Evolutionary conservation across 2,888 invertebrate genomes (phyloP).

Genomic region (Altica lythri): DNA sequence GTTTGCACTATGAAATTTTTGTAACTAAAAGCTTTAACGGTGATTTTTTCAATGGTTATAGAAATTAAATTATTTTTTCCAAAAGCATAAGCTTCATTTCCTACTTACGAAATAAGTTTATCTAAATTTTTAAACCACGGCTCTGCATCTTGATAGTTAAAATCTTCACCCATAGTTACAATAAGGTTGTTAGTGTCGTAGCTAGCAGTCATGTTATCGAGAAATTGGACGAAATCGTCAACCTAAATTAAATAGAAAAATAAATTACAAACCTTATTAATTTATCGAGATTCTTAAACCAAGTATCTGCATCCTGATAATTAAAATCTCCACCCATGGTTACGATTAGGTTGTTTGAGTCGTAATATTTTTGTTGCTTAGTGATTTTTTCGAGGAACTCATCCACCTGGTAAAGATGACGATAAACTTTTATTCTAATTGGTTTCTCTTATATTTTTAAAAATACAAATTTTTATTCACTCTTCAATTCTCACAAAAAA

Average conservation of each 20-base stretch:
- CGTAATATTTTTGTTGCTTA: conserved; percentile 55
- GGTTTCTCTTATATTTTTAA: too few species aligned
- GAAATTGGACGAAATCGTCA: conserved; percentile 62
- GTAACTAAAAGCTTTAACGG: too few species aligned
- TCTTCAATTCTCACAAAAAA: too few species aligned
- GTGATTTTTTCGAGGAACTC: conserved; percentile 57
- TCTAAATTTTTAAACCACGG: conserved; percentile 88
- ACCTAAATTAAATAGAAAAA: conserved; percentile 57
- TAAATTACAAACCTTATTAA: conserved; percentile 62
- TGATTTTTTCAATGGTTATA: too few species aligned
- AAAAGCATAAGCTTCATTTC: too few species aligned
- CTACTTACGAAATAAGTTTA: conserved; percentile 75
- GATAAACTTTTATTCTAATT: too few species aligned
- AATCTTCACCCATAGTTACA: conserved; percentile 92
- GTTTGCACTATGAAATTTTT: too few species aligned
- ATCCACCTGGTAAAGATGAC: conserved; percentile 58
- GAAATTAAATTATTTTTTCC: too few species aligned
- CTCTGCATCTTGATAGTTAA: conserved; percentile 77
- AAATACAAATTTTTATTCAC: too few species aligned
- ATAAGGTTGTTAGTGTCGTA: conserved; percentile 77
- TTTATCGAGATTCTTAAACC: conserved; percentile 86
- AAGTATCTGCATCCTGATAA: conserved; percentile 74
- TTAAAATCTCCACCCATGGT: conserved; percentile 94
- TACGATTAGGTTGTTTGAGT: conserved; percentile 75
- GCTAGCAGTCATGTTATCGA: conserved; percentile 59